Base-by-base conservation (phyloP, 2,113 vertebrate species). In the Corythornis cristatus region DNA sequence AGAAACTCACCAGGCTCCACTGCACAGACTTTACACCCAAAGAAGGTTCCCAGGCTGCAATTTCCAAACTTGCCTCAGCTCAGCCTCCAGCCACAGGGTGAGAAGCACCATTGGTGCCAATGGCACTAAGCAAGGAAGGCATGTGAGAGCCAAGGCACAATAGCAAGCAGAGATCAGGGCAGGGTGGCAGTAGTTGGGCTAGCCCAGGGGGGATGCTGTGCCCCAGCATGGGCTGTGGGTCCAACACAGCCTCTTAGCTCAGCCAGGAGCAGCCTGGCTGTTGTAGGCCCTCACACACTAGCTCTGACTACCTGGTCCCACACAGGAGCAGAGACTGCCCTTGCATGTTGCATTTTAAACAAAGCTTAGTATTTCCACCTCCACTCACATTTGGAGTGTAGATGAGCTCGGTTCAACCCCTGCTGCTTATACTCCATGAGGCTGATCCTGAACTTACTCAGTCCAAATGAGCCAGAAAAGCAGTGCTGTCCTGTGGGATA, bases 261-360 rank as follows among this genome's bases (percentile, higher is more conserved):
- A 6, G 66, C 46, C 57, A 86, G 35, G 45, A 61, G 11, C 35
- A 86, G 54, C 35, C 50, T 0, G 3, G 23, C 29, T 75, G 16
- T 20, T 80, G 21, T 0, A 0, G 70, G 51, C 8, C 31, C 42
- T 70, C 42, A 22, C 37, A 23, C 3, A 10, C 16, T 3, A 6
- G 37, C 19, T 86, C 46, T 11, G 3, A 33, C 42, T 28, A 28
- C 31, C 15, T 11, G 9, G 20, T 20, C 40, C 25, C 1, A 2
- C 10, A 11, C 0, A 46, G 56, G 28, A 88, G 54, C 1, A 1
- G 43, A 26, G 83, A 61, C 13, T 3, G 2, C 31, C 12, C 12
- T n/a, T 0, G 0, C 2, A 4, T 2, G 1, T 17, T 65, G 14
- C 22, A 31, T 42, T 79, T 71, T 57, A 46, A 81, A 88, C 31